Percentiles rank a stretch among this genome's conserved stretches.
Evolutionary conservation across 2,888 invertebrate species (phyloP).

Genomic region (Slavum lentiscoides): DNA sequence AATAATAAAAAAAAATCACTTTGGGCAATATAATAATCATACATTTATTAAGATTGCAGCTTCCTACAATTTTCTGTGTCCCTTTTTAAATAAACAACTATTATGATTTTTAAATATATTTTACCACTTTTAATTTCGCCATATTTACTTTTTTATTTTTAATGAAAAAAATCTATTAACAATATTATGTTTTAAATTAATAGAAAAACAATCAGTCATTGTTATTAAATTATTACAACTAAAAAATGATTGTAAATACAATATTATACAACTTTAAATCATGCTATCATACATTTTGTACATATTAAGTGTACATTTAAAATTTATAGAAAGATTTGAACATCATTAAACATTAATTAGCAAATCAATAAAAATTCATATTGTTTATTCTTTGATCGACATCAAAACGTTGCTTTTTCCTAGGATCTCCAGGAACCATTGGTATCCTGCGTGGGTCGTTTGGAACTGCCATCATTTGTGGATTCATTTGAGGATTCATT

Average conservation of each 20-base stretch:
- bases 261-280: slow-evolving; percentile 16
- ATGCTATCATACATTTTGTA: not conserved
- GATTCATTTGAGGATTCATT: not conserved
- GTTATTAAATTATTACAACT: slow-evolving; percentile 26
- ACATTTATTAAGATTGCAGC: no score
- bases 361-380: slow-evolving; percentile 43
- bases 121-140: not conserved
- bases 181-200: slow-evolving; percentile 1
- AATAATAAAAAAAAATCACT: slow-evolving; percentile 20
- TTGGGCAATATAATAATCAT: not conserved
- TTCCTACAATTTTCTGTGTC: no score
- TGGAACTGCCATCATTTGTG: slow-evolving; percentile 49
- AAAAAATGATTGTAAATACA: not conserved
- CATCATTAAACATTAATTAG: not conserved
- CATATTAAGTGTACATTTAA: not conserved
- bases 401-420: slow-evolving; percentile 42
- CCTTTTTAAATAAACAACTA: not conserved
- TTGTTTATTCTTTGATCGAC: slow-evolving; percentile 50
- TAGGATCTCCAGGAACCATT: slow-evolving; percentile 43
- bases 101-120: not conserved
- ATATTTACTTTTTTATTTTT: not conserved
- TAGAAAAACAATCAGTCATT: slow-evolving; percentile 40
- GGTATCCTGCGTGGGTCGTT: slow-evolving; percentile 45
- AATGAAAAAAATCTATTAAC: slow-evolving; percentile 7
- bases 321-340: not conserved